Percentiles rank a stretch among this genome's conserved stretches.
Evolutionary conservation across 1,140 invertebrate genomes (phyloP).

Genomic region (Pseudobourletiella spinata): DNA sequence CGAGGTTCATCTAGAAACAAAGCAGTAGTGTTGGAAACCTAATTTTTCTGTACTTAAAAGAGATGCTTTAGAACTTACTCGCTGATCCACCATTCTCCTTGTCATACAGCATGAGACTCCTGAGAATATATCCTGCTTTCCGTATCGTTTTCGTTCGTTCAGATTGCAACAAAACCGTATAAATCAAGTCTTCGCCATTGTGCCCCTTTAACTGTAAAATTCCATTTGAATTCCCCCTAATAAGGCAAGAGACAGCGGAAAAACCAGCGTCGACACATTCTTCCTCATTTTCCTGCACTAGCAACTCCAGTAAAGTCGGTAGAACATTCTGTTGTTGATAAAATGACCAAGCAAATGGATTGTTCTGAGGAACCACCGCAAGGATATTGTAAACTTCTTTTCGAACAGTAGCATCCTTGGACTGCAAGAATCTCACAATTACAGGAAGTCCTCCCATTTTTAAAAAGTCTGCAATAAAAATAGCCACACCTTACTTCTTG

Average conservation of each 20-base stretch:
- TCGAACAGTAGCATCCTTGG: background rate
- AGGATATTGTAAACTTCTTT: conserved; percentile 2
- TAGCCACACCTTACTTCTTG: background rate
- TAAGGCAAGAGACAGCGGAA: conserved; percentile 4
- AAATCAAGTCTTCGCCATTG: conserved; percentile 8
- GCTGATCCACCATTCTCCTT: background rate
- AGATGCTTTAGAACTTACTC: background rate
- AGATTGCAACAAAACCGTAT: background rate
- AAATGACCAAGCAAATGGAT: conserved; percentile 7
- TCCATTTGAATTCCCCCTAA: conserved; percentile 1
- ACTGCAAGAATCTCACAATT: background rate
- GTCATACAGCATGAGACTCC: conserved; percentile 2
- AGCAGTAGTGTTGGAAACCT: too few relatives aligned
- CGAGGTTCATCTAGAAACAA: background rate
- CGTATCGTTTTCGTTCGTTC: background rate
- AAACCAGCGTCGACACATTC: background rate
- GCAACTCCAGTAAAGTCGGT: background rate
- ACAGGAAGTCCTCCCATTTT: conserved; percentile 3
- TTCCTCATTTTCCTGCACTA: background rate
- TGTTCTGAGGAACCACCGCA: background rate
- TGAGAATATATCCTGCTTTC: conserved; percentile 7
- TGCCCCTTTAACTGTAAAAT: conserved; percentile 4
- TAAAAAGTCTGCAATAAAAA: conserved; percentile 1
- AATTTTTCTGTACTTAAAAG: too few relatives aligned
- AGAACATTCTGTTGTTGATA: background rate